Percentiles rank a stretch among this genome's conserved stretches.
Evolutionary conservation across 64 coral and sea anemone species (phyloP).

Genomic region (Stichodactyla helianthus): DNA sequence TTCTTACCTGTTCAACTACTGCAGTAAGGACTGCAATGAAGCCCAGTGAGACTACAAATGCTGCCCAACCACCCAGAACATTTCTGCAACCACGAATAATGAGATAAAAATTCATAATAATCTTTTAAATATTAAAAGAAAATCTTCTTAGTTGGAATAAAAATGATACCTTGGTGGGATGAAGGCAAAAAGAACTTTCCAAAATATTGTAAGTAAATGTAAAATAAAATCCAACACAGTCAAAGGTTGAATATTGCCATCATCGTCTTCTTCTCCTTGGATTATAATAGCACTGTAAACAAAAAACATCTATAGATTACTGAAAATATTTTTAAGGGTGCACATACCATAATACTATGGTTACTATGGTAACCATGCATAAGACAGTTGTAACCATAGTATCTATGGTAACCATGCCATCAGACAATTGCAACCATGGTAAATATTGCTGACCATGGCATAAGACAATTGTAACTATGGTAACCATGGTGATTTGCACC

Average conservation of each 20-base stretch:
- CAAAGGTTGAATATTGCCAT: constrained; percentile 49
- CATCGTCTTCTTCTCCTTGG: constrained; percentile 70
- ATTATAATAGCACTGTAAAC: constrained; percentile 62
- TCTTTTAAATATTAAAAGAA: no score
- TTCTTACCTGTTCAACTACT: constrained; percentile 73
- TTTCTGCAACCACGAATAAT: constrained; percentile 21
- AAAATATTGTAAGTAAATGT: constrained; percentile 84
- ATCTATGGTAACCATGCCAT: no score
- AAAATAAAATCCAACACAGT: constrained; percentile 61
- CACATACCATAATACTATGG: background rate
- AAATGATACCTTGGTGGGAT: constrained; percentile 75
- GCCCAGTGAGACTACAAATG: constrained; percentile 64
- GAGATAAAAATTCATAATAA: no score
- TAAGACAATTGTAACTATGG: no score
- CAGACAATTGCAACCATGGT: no score
- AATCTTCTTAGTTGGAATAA: background rate
- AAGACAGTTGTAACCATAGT: no score
- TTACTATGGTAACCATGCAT: no score
- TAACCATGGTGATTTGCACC: background rate
- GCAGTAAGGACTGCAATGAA: constrained; percentile 81
- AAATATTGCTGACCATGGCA: no score
- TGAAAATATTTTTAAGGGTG: background rate
- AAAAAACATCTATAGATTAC: background rate
- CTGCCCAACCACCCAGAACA: constrained; percentile 68
- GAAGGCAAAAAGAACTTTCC: constrained; percentile 95